Evolutionary conservation across 1,140 invertebrate genomes (phyloP), one percentile per base, ranked within the genome.

Genomic region (Musca domestica): DNA sequence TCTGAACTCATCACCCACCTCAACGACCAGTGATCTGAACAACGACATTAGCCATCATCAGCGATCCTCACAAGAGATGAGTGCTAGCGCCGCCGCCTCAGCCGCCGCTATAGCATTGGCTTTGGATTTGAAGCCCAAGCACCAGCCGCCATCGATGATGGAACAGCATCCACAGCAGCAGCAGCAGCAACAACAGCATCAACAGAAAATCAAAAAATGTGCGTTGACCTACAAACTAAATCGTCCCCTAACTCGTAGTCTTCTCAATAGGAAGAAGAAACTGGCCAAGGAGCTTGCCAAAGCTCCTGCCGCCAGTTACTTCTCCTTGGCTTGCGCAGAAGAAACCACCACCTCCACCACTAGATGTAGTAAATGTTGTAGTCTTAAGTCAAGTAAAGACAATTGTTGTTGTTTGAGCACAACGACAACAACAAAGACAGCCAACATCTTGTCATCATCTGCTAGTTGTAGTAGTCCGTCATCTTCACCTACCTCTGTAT

Each of bases 191-290:
- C 66, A 67, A 14, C 51, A 67, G 52, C 74, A 74, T 15, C 49
- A 70, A 17, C 77, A 79, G 64, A 80, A 80, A 71, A 75, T 74
- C 46, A 79, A 79, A 64, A 80, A 80, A 73, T 74, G 77, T 80
- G 73, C 67, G 77, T 76, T 75, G 27, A 67, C n/a, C 17, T 61
- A 17, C 9, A 61, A 61, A 61, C 51, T 6, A 52, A 52, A 56
- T 22, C 48, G 56, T 25, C 56, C 56, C 56, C 20, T 61, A 19
- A 61, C 56, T 17, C 25, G 56, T 17, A 61, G 56, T 61, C 22
- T 41, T 41, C 34, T 61, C 15, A 61, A 61, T 34, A 61, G 22
- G 25, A 61, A 61, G 17, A 12, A 34, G 17, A 12, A 34, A 41
- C 2, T 25, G 19, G 34, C 25, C n/a, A 0, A 2, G 17, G 17